Base-by-base conservation (phyloP, 2,797 vertebrate species). In the Protonibea diacanthus region DNA sequence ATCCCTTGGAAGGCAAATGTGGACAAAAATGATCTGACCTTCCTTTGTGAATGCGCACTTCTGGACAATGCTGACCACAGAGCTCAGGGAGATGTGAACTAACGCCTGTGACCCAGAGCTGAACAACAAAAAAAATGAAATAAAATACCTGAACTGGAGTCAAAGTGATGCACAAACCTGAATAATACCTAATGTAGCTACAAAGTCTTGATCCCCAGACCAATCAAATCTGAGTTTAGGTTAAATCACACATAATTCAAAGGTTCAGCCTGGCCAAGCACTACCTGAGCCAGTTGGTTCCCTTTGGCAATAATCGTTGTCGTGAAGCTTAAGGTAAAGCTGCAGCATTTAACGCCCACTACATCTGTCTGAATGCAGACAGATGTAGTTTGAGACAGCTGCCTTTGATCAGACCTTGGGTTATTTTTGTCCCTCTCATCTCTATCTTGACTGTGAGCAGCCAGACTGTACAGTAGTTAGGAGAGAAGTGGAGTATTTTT, bases 371-470 rank as follows among this genome's bases (percentile, higher is more conserved):
- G 47, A 71, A 33, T 62, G 69, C 77, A 57, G 49, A 72, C 68
- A 23, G 58, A 48, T 53, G 70, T 14, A 58, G 61, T 48, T 29
- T 2, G 53, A 69, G 76, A 59, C 86, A 73, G 81, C 77, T 81
- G 88, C 81, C 76, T 87, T 78, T 85, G 78, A 85, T 80, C 74
- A 65, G 73, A 77, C 77, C 55, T 63, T 59, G 68, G 69, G 72
- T 55, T 90, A 83, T 86, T 78, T 85, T 55, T 62, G 78, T 59
- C 68, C 57, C 48, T 56, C 69, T 65, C 66, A 57, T 84, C 11
- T 83, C 27, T 60, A 23, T 81, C 53, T 58, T 45, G 59, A 74
- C 60, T 58, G 82, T n/a, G 23, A 75, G 45, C 27, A 63, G 44
- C n/a, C 64, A 80, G 73, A 86, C 71, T 25, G 73, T 57, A 75